A percentile compares a stretch with the other conserved stretches of the same genome.
phyloP scores from a whole-genome alignment of 37 sponge, comb jelly and placozoan species.

The Agelas oroides region DNA sequence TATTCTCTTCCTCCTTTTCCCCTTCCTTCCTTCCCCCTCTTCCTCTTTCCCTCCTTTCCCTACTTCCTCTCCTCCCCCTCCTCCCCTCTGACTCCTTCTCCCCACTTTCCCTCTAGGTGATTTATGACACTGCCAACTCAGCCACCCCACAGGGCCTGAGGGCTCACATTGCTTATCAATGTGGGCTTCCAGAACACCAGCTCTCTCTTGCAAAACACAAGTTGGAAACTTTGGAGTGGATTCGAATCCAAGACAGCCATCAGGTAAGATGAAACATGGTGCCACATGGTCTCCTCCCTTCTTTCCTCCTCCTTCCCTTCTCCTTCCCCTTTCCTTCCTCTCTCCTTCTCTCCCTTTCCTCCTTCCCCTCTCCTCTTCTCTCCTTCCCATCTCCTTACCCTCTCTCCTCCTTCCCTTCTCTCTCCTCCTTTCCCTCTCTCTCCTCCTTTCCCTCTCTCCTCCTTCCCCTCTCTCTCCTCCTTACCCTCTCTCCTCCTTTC shows the following conservation, averaged over 20 bases:
- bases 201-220: conserved; percentile 67
- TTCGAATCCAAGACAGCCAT: conserved; percentile 35
- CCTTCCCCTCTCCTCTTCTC: not conserved
- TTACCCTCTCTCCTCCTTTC: not conserved
- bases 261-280: conserved; percentile 1
- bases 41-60: not conserved
- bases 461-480: too few relatives aligned
- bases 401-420: not conserved
- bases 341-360: too few relatives aligned
- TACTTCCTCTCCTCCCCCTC: not conserved
- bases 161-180: not conserved
- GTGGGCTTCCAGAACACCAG: conserved; percentile 36
- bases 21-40: not conserved
- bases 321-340: too few relatives aligned
- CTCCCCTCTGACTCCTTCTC: not conserved
- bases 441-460: not conserved
- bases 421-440: not conserved
- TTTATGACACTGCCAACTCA: conserved; percentile 50
- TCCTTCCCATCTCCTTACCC: not conserved
- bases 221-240: conserved; percentile 69
- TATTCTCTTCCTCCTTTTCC: too few relatives aligned
- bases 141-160: conserved; percentile 46
- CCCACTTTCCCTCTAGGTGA: conserved; percentile 33
- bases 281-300: not conserved
- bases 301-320: not conserved